Evolutionary conservation across 1,140 invertebrate genomes (phyloP).

Genomic region (Drosophila melanica): DNA sequence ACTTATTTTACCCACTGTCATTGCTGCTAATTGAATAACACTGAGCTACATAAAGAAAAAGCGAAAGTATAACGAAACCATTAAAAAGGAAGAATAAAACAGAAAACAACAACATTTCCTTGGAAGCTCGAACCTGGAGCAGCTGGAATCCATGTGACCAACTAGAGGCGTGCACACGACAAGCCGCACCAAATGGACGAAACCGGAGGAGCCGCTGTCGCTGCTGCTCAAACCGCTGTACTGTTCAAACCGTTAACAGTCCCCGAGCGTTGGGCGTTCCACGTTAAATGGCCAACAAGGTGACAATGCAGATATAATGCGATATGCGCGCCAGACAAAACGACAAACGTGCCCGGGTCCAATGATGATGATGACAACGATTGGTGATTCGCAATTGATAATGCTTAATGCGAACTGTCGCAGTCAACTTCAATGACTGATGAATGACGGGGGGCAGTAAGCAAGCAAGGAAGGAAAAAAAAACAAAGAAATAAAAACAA

Average conservation of each 20-base stretch:
- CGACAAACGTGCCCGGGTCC: slow-evolving; percentile 51
- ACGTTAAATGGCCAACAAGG: slow-evolving; percentile 78
- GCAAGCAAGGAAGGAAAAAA: background rate
- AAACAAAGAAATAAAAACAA: slow-evolving; percentile 1
- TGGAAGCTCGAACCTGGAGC: slow-evolving; percentile 2
- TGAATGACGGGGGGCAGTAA: slow-evolving; percentile 16
- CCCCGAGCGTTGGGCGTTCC: slow-evolving; percentile 29
- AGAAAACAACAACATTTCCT: slow-evolving; percentile 23
- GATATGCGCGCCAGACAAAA: slow-evolving; percentile 60
- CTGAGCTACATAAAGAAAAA: slow-evolving; percentile 9
- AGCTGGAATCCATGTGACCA: slow-evolving; percentile 23
- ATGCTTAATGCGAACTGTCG: slow-evolving; percentile 59
- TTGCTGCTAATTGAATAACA: slow-evolving; percentile 59
- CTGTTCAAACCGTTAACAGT: background rate
- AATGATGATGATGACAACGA: slow-evolving; percentile 34
- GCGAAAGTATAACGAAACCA: slow-evolving; percentile 42
- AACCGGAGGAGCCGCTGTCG: slow-evolving; percentile 32
- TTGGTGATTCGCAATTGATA: slow-evolving; percentile 72
- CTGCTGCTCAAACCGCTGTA: slow-evolving; percentile 4
- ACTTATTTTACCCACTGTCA: slow-evolving; percentile 18
- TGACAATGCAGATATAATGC: slow-evolving; percentile 81
- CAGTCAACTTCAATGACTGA: slow-evolving; percentile 49
- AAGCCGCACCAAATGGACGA: slow-evolving; percentile 7
- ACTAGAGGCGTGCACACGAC: slow-evolving; percentile 27
- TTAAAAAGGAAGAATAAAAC: slow-evolving; percentile 7